Evolutionary conservation across 2,888 invertebrate genomes (phyloP), one percentile per base, ranked within the genome.

Genomic region (Pterobdella sp.): DNA sequence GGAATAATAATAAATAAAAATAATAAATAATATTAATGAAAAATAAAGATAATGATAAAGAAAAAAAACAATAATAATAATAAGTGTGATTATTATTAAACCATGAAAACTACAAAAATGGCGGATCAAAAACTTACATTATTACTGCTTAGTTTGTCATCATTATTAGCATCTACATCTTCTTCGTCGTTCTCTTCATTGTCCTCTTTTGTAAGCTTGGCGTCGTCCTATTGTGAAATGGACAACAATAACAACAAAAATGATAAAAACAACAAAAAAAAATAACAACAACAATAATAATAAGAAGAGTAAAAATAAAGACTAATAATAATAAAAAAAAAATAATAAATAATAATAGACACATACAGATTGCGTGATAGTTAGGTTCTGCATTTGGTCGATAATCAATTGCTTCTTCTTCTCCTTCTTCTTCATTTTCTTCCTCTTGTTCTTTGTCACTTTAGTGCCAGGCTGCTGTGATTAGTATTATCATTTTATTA

Each of bases 391-490:
- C 68, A 73, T 72, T 36, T 79, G 74, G 76, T 79, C 72, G 79
- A 75, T 36, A 35, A 73, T 52, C 35, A 73, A 84, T 82, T 72
- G 83, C 80, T 80, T 92, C 78, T 94, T 87, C 85, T 95, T 94
- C 79, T 91, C 90, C 81, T 95, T 97, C 85, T 94, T 94, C 86
- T 94, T 94, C 83, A 97, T 86, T 84, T 95, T 95, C 85, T 96
- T 97, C 87, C 95, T 96, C 86, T 95, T 95, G 84, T 94, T 98
- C 78, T 85, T 85, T 37, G 85, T 84, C 83, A 86, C 83, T 76
- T 84, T 83, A 34, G 77, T 71, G 10, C 79, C 79, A 76, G 80
- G 83, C 60, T 56, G 60, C 4, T 4, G n/a, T 4, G 60, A 56
- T n/a, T n/a, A n/a, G n/a, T n/a, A n/a, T n/a, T n/a, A n/a, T n/a